Evolutionary conservation across 2,797 vertebrate species (phyloP).

Genomic region (Cottoperca gobio): DNA sequence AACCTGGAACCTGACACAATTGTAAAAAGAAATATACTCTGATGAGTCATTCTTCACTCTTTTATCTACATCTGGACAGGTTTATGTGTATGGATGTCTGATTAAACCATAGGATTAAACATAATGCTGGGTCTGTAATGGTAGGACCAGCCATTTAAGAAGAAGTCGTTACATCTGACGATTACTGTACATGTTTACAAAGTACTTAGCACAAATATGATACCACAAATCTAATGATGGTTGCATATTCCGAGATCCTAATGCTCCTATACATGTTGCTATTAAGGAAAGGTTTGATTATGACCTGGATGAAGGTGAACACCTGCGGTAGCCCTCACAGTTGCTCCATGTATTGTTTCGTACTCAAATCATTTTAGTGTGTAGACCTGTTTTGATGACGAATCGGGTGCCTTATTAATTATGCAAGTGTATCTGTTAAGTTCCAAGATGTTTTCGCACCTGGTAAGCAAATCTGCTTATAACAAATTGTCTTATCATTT

Average conservation of each 20-base stretch:
- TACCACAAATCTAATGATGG: not conserved
- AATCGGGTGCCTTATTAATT: constrained; percentile 22
- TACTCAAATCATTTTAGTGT: not conserved
- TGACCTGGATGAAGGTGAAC: not conserved
- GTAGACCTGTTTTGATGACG: constrained; percentile 3
- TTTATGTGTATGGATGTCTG: constrained; percentile 37
- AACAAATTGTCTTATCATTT: constrained; percentile 72
- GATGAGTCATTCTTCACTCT: constrained; percentile 30
- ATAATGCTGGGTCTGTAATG: constrained; percentile 17
- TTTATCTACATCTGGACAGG: constrained; percentile 36
- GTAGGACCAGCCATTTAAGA: constrained; percentile 6
- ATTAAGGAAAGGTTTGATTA: constrained; percentile 19
- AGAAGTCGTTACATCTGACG: not conserved
- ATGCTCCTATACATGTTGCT: constrained; percentile 7
- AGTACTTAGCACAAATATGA: constrained; percentile 1
- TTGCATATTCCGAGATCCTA: not conserved
- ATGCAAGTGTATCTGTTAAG: constrained; percentile 14
- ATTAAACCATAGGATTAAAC: not conserved
- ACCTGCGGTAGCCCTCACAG: not conserved
- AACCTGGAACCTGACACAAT: constrained; percentile 8
- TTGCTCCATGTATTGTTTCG: not conserved
- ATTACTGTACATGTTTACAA: constrained; percentile 35
- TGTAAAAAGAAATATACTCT: constrained; percentile 9
- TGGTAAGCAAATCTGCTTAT: constrained; percentile 67
- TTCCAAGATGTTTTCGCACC: constrained; percentile 37